Base-by-base conservation (phyloP, 2,797 vertebrate species). In the Semotilus atromaculatus region DNA sequence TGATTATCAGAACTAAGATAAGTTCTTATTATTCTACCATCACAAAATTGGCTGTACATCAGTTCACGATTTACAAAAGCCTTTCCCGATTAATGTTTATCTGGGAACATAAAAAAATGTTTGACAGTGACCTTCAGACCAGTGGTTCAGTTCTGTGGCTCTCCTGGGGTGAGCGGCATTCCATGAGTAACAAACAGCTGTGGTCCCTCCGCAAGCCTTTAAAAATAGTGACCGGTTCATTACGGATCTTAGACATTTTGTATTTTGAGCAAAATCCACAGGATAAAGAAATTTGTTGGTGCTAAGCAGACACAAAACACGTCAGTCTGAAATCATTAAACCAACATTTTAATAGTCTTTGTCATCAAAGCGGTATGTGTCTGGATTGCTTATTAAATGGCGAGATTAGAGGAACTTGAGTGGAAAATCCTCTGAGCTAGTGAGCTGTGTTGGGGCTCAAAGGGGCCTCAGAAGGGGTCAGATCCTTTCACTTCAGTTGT, bases 21-120 rank as follows among this genome's bases (percentile, higher is more conserved):
- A 1, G 8, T 18, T 72, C 14, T 45, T 45, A 26, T 9, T 51
- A 31, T 53, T 53, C 31, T 4, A 5, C 34, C 8, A 67, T 67
- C 31, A 14, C 18, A 55, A 55, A 75, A 55, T 36, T 34, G 72
- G 5, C 34, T 80, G 78, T 73, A 53, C 16, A 51, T 34, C 14
- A 51, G 43, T 74, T 74, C 10, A 34, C 7, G 7, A 66, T 79
- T 79, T 66, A 16, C 18, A 79, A 21, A 64, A 43, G 21, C 36
- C 1, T 29, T 67, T 55, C 23, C 19, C 21, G 2, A 80, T 2
- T 23, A 51, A 31, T 10, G 64, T 68, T 73, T 71, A 85, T 86
- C 70, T 87, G 83, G 82, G 55, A 88, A 86, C 81, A 84, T 81
- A 82, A 62, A 82, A 82, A 84, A 87, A 79, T 75, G 23, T 64